Base-by-base conservation (phyloP, 2,888 invertebrate species). In the Torymus aiolomorphi region DNA sequence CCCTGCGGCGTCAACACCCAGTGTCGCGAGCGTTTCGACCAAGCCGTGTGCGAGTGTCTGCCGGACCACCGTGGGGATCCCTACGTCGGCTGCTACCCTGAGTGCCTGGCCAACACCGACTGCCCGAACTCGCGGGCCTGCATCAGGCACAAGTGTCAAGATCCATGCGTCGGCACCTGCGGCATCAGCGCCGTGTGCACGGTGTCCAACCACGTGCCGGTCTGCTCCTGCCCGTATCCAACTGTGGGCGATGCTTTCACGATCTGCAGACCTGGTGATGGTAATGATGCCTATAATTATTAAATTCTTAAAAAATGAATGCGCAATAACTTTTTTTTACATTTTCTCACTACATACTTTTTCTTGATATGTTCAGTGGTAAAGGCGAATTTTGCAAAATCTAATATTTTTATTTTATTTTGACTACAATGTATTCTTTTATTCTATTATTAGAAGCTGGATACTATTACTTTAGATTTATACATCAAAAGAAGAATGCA, bases 161-260 rank as follows among this genome's bases (percentile, higher is more conserved):
- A 95, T 88, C 95, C 95, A 70, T 95, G 96, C 85, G 92, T 93
- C 70, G 96, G 95, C 61, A 93, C 95, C 63, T 97, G 97, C 86
- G 97, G 96, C 57, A 91, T 92, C 57, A 94, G 94, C 87, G 94
- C 96, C 5, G 91, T 93, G 84, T 93, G 94, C 90, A 94, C 95
- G 20, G 93, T 95, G 8, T 92, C 93, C 70, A 94, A 95, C 84
- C 96, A 96, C 87, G 91, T 94, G 82, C 96, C 96, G 5, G 94
- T 94, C 83, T 97, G 97, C 88, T 92, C 92, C 73, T 96, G 96
- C 85, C 91, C 92, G 12, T 86, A 91, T 66, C 93, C 93, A 83
- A 94, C 93, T 86, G 91, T 93, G n/a, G 96, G 96, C 49, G 94
- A 96, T 91, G 96, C 97, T 13, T 96, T 96, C 90, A 92, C 92